Evolutionary conservation across 2,888 invertebrate species (phyloP).

Genomic region (Plebejus argus): DNA sequence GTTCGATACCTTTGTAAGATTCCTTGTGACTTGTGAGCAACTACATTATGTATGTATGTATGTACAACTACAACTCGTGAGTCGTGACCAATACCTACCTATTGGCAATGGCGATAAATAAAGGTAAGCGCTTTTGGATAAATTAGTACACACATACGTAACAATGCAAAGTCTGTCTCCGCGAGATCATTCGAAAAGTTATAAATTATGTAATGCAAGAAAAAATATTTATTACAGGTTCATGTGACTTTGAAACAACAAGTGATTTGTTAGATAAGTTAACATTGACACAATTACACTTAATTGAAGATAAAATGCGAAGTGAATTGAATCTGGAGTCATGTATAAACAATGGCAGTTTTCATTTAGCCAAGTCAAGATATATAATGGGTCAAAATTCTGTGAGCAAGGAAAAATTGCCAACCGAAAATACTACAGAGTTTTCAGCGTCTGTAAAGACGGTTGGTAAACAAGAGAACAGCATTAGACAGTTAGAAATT

Average conservation of each 20-base stretch:
- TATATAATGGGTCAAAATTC: conserved; percentile 89
- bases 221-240: conserved; percentile 37
- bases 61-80: too few species aligned
- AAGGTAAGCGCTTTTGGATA: neutral
- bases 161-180: neutral
- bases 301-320: conserved; percentile 87
- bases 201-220: neutral
- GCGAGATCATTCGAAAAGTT: neutral
- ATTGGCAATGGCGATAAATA: neutral
- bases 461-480: conserved; percentile 64
- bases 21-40: neutral
- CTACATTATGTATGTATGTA: too few species aligned
- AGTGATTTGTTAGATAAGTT: conserved; percentile 85
- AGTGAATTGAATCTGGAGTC: conserved; percentile 86
- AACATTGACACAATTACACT: conserved; percentile 83
- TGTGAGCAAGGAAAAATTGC: conserved; percentile 86
- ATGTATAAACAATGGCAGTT: conserved; percentile 84
- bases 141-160: neutral
- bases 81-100: neutral
- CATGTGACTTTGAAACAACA: conserved; percentile 57
- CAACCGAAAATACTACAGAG: conserved; percentile 82
- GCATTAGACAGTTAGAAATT: conserved; percentile 65
- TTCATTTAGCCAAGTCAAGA: conserved; percentile 87
- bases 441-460: conserved; percentile 66
- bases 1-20: neutral